Evolutionary conservation across 2,113 vertebrate species (phyloP).

Genomic region (Raphicerus campestris): DNA sequence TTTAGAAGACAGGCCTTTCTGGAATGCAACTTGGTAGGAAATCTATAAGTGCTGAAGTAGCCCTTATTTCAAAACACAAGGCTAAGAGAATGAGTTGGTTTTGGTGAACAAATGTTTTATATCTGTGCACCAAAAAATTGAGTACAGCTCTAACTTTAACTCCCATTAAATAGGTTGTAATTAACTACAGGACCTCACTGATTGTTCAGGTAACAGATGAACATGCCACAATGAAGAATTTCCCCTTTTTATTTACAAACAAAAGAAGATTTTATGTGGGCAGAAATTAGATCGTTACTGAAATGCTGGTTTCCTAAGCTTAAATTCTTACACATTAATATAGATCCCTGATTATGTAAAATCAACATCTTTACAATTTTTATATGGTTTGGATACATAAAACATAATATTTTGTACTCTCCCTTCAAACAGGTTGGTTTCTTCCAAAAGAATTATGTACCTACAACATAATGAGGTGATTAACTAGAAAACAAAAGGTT

Average conservation of each 20-base stretch:
- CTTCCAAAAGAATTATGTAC: constrained; percentile 80
- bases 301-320: constrained; percentile 64
- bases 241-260: constrained; percentile 83
- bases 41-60: constrained; percentile 56
- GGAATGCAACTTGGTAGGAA: constrained; percentile 64
- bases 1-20: constrained; percentile 66
- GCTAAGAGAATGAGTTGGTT: constrained; percentile 71
- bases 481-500: constrained; percentile 82
- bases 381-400: constrained; percentile 70
- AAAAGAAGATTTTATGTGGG: constrained; percentile 73
- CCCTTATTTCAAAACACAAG: constrained; percentile 62
- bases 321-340: constrained; percentile 71
- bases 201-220: constrained; percentile 80
- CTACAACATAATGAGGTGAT: constrained; percentile 81
- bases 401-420: constrained; percentile 78
- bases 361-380: constrained; percentile 76
- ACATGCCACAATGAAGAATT: constrained; percentile 81
- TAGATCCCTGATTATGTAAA: constrained; percentile 72
- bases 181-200: constrained; percentile 76
- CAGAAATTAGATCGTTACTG: constrained; percentile 75
- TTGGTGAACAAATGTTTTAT: constrained; percentile 74
- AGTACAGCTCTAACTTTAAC: constrained; percentile 65
- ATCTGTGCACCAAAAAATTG: constrained; percentile 63
- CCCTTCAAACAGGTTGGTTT: constrained; percentile 74
- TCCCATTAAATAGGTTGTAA: constrained; percentile 75